Percentiles rank a stretch among this genome's conserved stretches.
phyloP scores from a whole-genome alignment of 2,797 vertebrate genomes.

The Coreius guichenoti region DNA sequence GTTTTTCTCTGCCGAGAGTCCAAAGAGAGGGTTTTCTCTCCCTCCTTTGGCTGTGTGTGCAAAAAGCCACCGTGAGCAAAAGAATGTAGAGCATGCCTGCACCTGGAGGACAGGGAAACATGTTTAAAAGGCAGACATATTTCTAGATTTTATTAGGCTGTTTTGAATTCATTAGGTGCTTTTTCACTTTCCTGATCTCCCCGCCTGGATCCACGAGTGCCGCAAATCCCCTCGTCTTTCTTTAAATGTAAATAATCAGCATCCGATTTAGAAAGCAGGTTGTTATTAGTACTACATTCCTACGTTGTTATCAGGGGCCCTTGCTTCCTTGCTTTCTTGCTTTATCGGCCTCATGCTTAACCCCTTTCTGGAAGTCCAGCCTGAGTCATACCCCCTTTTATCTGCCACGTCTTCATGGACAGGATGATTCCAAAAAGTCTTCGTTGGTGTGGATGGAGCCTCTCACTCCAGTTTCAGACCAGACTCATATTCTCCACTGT shows the following conservation, averaged over 20 bases:
- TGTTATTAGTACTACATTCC: conserved; percentile 67
- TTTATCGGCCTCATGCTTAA: conserved; percentile 63
- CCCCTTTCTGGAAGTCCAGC: conserved; percentile 21
- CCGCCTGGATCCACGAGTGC: background rate
- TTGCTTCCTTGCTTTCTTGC: conserved; percentile 65
- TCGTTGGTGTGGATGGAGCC: background rate
- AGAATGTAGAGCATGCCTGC: conserved; percentile 73
- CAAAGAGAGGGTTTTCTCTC: conserved; percentile 65
- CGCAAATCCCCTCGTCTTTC: conserved; percentile 3
- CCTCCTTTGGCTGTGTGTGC: conserved; percentile 55
- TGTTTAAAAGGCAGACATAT: conserved; percentile 52
- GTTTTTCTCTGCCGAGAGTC: conserved; percentile 59
- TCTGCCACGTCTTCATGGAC: background rate
- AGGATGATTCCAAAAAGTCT: conserved; percentile 7
- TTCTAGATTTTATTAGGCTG: conserved; percentile 57
- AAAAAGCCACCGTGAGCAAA: conserved; percentile 69
- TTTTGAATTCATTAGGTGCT: conserved; percentile 17
- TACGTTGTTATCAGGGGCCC: conserved; percentile 71
- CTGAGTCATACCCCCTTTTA: conserved; percentile 29
- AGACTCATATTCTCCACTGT: conserved; percentile 6
- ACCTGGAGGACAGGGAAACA: conserved; percentile 71
- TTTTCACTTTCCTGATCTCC: conserved; percentile 8
- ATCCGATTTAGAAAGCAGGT: conserved; percentile 65
- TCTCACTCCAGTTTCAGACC: conserved; percentile 4
- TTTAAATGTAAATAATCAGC: conserved; percentile 71